These are phyloP conservation scores for Byasa hedistus DNA, from an alignment of 2,888 invertebrate genomes.

Conservation along the genomic window DNA sequence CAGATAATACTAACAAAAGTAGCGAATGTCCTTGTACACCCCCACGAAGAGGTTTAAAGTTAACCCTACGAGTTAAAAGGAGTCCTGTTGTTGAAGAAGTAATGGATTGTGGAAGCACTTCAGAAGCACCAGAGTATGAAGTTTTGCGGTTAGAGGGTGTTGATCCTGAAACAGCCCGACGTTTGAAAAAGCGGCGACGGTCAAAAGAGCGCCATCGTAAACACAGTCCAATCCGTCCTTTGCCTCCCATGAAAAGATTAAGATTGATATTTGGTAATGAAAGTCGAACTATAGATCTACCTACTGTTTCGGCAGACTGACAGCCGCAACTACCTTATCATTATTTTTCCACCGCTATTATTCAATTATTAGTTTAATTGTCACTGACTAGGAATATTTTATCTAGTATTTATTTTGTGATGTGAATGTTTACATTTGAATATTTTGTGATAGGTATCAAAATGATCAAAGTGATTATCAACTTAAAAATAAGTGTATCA, in stretches of 20 bases:
- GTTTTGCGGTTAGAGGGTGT: conserved; percentile 90
- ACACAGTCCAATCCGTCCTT: conserved; percentile 78
- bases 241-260: conserved; percentile 90
- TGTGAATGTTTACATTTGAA: conserved; percentile 61
- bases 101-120: conserved; percentile 86
- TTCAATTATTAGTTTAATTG: conserved; percentile 78
- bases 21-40: conserved; percentile 79
- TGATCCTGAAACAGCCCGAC: conserved; percentile 76
- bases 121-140: conserved; percentile 89
- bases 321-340: conserved; percentile 68
- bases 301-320: conserved; percentile 83
- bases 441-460: conserved; percentile 67
- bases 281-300: conserved; percentile 92
- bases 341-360: conserved; percentile 76
- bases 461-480: conserved; percentile 63
- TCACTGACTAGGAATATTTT: conserved; percentile 76
- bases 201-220: conserved; percentile 74
- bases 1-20: conserved; percentile 70
- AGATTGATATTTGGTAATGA: conserved; percentile 94
- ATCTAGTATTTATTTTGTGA: conserved; percentile 75
- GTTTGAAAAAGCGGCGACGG: conserved; percentile 78
- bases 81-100: conserved; percentile 92
- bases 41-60: conserved; percentile 83
- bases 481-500: conserved; percentile 50
- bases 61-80: conserved; percentile 92